phyloP scores from a whole-genome alignment of 2,113 vertebrate species.

The Percina caprodes region DNA sequence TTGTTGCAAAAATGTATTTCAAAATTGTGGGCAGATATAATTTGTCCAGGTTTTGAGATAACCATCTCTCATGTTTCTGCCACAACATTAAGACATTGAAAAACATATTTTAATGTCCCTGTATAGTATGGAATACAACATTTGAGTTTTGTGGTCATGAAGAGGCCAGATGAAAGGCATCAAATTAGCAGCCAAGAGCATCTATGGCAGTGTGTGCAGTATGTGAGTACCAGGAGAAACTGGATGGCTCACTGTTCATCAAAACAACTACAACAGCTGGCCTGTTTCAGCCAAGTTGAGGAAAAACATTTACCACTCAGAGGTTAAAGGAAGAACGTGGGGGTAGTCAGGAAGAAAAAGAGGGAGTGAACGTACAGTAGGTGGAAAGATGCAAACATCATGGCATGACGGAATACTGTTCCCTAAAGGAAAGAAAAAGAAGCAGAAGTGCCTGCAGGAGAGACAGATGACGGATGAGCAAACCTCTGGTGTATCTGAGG shows the following conservation, averaged over 20 bases:
- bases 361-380: conserved; percentile 41
- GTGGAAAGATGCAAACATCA: conserved; percentile 38
- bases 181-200: conserved; percentile 4
- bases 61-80: background rate
- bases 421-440: conserved; percentile 10
- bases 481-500: conserved; percentile 32
- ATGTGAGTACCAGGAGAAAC: conserved; percentile 1
- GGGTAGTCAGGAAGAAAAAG: conserved; percentile 18
- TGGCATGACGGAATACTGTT: conserved; percentile 29
- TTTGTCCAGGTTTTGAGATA: background rate
- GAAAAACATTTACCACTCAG: conserved; percentile 36
- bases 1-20: too few relatives aligned
- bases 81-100: background rate
- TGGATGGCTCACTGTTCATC: background rate
- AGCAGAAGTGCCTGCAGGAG: conserved; percentile 26
- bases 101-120: background rate
- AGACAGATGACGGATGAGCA: conserved; percentile 29
- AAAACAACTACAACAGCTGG: conserved; percentile 52
- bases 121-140: background rate
- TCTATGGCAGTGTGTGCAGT: background rate
- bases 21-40: too few relatives aligned
- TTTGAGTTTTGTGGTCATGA: background rate
- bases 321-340: conserved; percentile 17
- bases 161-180: conserved; percentile 21
- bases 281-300: conserved; percentile 31